phyloP scores from a whole-genome alignment of 1,140 invertebrate species.

The Zelostemma sp. region DNA sequence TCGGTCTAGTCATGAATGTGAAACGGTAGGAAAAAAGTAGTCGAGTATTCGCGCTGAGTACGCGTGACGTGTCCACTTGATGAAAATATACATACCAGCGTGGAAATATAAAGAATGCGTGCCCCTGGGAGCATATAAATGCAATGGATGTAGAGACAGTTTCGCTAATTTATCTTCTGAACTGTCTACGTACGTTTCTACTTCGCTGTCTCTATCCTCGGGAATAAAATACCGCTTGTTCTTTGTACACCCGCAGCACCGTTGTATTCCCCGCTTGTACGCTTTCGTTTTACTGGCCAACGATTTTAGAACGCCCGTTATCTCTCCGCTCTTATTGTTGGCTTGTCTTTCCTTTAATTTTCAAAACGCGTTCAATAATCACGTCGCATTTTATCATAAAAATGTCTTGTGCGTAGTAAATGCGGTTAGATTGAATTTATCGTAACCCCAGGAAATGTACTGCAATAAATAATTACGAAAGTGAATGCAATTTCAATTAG shows the following conservation, averaged over 20 bases:
- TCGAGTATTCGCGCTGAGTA: conserved; percentile 27
- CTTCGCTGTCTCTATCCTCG: conserved; percentile 11
- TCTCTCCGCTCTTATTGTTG: too few species aligned
- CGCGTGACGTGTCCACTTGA: conserved; percentile 42
- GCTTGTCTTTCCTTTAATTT: too few species aligned
- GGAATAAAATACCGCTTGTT: conserved; percentile 38
- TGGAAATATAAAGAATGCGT: conserved; percentile 40
- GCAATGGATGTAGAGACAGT: conserved; percentile 36
- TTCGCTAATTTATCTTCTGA: conserved; percentile 43
- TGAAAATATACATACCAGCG: conserved; percentile 41
- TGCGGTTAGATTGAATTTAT: too few species aligned
- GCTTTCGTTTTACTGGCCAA: conserved; percentile 47
- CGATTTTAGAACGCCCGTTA: conserved; percentile 21
- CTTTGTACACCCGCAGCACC: conserved; percentile 1
- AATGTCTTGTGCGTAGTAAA: too few species aligned
- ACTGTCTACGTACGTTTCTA: conserved; percentile 22
- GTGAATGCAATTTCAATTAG: too few species aligned
- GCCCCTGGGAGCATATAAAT: conserved; percentile 31
- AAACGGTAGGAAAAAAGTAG: conserved; percentile 18
- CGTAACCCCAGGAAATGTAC: too few species aligned
- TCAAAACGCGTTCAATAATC: too few species aligned
- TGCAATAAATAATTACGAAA: too few species aligned
- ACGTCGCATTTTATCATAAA: too few species aligned
- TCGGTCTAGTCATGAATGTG: conserved; percentile 29
- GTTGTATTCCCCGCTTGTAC: conserved; percentile 16